phyloP scores from a whole-genome alignment of 2,797 vertebrate species.

The Salmo trutta region DNA sequence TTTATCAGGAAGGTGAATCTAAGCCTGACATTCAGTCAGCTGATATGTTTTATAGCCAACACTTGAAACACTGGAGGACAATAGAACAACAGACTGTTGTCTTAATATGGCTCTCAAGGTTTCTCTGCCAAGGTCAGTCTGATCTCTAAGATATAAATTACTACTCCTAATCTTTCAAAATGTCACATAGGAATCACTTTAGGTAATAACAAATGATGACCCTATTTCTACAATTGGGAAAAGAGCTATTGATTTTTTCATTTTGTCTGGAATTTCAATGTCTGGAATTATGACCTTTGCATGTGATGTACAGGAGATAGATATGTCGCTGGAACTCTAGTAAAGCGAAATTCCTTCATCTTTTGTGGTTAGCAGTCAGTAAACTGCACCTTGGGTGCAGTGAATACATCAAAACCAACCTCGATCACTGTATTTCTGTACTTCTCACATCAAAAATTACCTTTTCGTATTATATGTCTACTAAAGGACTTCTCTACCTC shows the following conservation, averaged over 20 bases:
- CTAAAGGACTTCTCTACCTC: conserved; percentile 2
- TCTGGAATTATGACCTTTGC: conserved; percentile 59
- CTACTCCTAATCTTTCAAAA: conserved; percentile 59
- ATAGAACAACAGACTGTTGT: conserved; percentile 33
- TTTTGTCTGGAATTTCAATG: conserved; percentile 30
- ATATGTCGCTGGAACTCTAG: conserved; percentile 42
- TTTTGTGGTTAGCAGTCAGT: conserved; percentile 36
- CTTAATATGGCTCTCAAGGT: not conserved
- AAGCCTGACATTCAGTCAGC: conserved; percentile 33
- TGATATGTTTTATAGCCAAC: conserved; percentile 34
- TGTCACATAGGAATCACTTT: conserved; percentile 62
- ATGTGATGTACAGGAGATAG: conserved; percentile 51
- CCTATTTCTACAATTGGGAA: conserved; percentile 54
- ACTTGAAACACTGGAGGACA: conserved; percentile 19
- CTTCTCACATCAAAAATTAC: not conserved
- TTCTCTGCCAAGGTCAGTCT: conserved; percentile 58
- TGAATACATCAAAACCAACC: not conserved
- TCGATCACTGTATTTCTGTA: not conserved
- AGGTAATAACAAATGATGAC: conserved; percentile 75
- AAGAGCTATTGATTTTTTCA: conserved; percentile 67
- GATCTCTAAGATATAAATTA: conserved; percentile 59
- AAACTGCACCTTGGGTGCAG: not conserved
- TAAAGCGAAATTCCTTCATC: conserved; percentile 40
- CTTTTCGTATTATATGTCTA: not conserved
- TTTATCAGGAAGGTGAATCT: conserved; percentile 33